Base-by-base conservation (phyloP, 2,888 invertebrate genomes). In the Gordius sp. region DNA sequence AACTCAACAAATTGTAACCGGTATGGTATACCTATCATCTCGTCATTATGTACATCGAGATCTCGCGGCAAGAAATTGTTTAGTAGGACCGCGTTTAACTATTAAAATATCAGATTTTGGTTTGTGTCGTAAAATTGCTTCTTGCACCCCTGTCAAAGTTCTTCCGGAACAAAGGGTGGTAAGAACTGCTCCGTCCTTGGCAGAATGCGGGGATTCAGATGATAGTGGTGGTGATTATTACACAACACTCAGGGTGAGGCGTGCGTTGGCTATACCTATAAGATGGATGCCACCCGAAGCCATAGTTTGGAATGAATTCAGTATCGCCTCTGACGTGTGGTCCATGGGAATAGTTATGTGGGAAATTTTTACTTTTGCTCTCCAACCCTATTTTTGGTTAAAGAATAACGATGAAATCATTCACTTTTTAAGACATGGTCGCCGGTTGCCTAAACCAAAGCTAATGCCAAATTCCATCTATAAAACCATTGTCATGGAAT, bases 231-330 rank as follows among this genome's bases (percentile, higher is more conserved):
- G 8, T n/a, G 47, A 8, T 20, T 47, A 47, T 47, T 47, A 47
- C 47, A 47, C 4, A 20, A 47, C 47, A 4, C 8, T 4, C 23
- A 47, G 47, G 47, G 8, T 47, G 13, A 8, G 28, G 13, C 13
- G n/a, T n/a, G 27, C 4, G 8, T 8, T 54, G 70, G 87, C 87
- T 18, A 86, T 91, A 63, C 89, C 89, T 33, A 85, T 91, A 25
- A 76, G 91, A 67, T 91, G 91, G 91, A 89, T 91, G 87, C 89
- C 89, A 24, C 73, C 87, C 60, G 89, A 91, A 70, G 83, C 87
- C 69, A 87, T 91, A 68, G 74, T 89, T 57, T 87, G 86, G 68
- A 89, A 87, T 70, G 86, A 86, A 69, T 91, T 87, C 70, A 87
- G 89, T 16, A 76, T 83, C 60, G 86, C 89, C 68, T 85, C 87